Conservation (phyloP, 2,888 invertebrate genomes). For the Leptinotarsa peninsularis region DNA sequence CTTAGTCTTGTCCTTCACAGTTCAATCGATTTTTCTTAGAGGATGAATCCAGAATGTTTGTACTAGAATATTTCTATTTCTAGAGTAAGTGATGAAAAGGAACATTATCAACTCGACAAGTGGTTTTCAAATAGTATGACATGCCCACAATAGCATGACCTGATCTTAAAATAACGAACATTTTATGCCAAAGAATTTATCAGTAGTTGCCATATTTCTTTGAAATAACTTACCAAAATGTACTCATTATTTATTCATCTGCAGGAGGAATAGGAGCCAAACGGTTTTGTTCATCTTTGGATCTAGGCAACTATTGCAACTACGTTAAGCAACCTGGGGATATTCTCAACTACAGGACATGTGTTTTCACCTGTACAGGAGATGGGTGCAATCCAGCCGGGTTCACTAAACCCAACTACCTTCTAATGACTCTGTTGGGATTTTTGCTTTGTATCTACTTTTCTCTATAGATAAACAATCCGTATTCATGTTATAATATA, state of each 20-base stretch:
- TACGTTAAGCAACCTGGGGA: constrained; percentile 90
- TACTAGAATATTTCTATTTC: no score
- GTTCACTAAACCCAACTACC: constrained; percentile 33
- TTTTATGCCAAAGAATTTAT: constrained; percentile 6
- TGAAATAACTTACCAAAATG: neutral
- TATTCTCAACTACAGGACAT: constrained; percentile 82
- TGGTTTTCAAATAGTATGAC: no score
- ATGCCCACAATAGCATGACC: no score
- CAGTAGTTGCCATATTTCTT: neutral
- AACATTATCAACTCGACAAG: no score
- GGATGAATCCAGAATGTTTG: no score
- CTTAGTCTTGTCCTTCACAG: no score
- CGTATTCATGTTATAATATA: no score
- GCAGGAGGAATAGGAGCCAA: constrained; percentile 90
- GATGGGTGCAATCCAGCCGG: constrained; percentile 83
- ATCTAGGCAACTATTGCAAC: constrained; percentile 90
- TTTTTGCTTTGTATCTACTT: neutral
- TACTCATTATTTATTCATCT: constrained; percentile 52
- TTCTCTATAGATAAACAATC: no score
- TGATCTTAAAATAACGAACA: neutral
- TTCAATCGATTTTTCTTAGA: no score
- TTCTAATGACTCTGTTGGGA: constrained; percentile 17
- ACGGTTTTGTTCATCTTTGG: constrained; percentile 86
- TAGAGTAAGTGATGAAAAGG: no score
- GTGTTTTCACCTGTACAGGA: constrained; percentile 85